Evolutionary conservation across 2,797 vertebrate genomes (phyloP).

Genomic region (Antennarius maculatus): DNA sequence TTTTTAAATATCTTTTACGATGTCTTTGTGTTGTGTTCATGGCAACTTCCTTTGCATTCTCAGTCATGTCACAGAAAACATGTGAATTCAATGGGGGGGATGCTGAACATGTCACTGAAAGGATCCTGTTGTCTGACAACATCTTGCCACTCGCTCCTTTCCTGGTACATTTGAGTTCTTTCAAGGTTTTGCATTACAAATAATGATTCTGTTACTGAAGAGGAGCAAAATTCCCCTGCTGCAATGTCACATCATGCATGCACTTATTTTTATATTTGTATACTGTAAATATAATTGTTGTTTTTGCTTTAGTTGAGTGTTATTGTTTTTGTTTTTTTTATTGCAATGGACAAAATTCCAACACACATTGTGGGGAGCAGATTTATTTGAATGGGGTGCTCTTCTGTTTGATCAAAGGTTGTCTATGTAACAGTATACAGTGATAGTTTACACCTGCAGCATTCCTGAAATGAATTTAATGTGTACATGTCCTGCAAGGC

Average conservation of each 20-base stretch:
- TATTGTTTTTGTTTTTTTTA: slow-evolving; percentile 1
- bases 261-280: slow-evolving; percentile 63
- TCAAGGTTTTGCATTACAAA: slow-evolving; percentile 49
- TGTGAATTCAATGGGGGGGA: not conserved
- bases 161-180: slow-evolving; percentile 26
- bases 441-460: slow-evolving; percentile 19
- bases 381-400: slow-evolving; percentile 19
- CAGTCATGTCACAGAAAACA: slow-evolving; percentile 15
- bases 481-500: slow-evolving; percentile 33
- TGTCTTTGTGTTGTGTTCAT: slow-evolving; percentile 16
- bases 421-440: slow-evolving; percentile 14
- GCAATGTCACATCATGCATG: slow-evolving; percentile 50
- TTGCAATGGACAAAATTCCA: slow-evolving; percentile 26
- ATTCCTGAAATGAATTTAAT: slow-evolving; percentile 24
- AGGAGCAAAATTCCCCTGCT: slow-evolving; percentile 27
- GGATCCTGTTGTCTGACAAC: slow-evolving; percentile 29
- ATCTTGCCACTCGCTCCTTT: slow-evolving; percentile 19
- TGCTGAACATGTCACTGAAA: not conserved
- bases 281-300: slow-evolving; percentile 12
- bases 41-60: slow-evolving; percentile 17
- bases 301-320: slow-evolving; percentile 23
- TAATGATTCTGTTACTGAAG: slow-evolving; percentile 37
- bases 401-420: slow-evolving; percentile 40
- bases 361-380: slow-evolving; percentile 34
- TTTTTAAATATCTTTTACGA: slow-evolving; percentile 40